phyloP scores from a whole-genome alignment of 2,888 invertebrate species.

The Blastobasis adustella region DNA sequence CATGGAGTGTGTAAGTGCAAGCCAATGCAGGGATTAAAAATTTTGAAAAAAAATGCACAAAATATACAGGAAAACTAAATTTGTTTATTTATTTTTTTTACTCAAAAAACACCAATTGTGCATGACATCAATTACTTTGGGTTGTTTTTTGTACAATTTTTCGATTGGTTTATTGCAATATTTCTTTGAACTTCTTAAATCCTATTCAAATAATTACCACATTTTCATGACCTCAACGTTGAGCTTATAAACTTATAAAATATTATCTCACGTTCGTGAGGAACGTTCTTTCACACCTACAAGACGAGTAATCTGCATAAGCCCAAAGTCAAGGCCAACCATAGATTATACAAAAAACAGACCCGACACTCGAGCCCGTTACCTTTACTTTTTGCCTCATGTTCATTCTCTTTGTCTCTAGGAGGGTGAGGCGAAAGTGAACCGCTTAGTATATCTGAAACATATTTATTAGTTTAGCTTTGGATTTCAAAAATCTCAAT shows the following conservation, averaged over 20 bases:
- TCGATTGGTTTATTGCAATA: too few relatives aligned
- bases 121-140: too few relatives aligned
- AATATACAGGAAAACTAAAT: constrained; percentile 16
- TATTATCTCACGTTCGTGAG: too few relatives aligned
- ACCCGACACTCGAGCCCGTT: constrained; percentile 38
- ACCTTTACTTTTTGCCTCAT: constrained; percentile 86
- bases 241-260: too few relatives aligned
- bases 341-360: constrained; percentile 34
- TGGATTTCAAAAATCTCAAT: constrained; percentile 12
- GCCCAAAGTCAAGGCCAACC: constrained; percentile 12
- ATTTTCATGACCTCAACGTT: too few relatives aligned
- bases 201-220: too few relatives aligned
- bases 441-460: constrained; percentile 86
- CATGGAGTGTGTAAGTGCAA: constrained; percentile 64
- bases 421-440: constrained; percentile 76
- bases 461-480: constrained; percentile 17
- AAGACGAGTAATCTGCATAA: too few relatives aligned
- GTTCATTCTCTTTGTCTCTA: constrained; percentile 82
- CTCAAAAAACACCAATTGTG: too few relatives aligned
- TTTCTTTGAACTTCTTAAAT: too few relatives aligned
- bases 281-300: too few relatives aligned
- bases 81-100: too few relatives aligned
- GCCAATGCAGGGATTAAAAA: constrained; percentile 49
- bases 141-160: too few relatives aligned
- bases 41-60: background rate